These are phyloP conservation scores for Gymnothorax reevesii DNA, from an alignment of 2,797 vertebrate genomes.

Conservation along the genomic window DNA sequence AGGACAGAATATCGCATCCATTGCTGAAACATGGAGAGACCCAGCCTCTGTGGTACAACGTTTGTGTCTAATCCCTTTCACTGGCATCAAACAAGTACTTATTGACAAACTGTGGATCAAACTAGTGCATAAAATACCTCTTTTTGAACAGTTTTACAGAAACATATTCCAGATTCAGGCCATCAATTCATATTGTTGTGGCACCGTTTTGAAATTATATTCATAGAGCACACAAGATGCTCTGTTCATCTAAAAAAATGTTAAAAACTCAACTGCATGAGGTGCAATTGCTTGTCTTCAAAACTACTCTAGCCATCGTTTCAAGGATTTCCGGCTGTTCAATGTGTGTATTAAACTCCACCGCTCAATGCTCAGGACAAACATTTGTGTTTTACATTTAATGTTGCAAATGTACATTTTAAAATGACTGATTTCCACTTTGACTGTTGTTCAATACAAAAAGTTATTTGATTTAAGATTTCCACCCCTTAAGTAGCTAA, in stretches of 20 bases:
- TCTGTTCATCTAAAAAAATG: neutral
- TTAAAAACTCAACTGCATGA: neutral
- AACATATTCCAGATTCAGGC: neutral
- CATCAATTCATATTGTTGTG: neutral
- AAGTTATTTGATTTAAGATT: neutral
- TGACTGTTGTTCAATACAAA: neutral
- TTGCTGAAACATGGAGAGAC: neutral
- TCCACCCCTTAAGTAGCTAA: neutral
- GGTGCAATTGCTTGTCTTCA: neutral
- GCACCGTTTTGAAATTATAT: neutral
- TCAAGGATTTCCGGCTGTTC: neutral
- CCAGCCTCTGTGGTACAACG: neutral
- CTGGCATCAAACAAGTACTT: neutral
- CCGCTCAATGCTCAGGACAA: neutral
- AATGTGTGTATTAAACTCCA: neutral
- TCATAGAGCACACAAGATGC: neutral
- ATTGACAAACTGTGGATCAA: neutral
- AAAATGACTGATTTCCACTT: neutral
- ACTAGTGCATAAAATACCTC: neutral
- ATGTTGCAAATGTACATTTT: neutral
- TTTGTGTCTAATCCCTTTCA: neutral
- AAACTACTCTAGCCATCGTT: neutral
- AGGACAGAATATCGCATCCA: neutral
- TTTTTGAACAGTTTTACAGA: neutral
- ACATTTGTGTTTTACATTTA: neutral